These are phyloP conservation scores for Glaucidium brasilianum DNA, from an alignment of 2,113 vertebrate genomes.

Conservation along the genomic window DNA sequence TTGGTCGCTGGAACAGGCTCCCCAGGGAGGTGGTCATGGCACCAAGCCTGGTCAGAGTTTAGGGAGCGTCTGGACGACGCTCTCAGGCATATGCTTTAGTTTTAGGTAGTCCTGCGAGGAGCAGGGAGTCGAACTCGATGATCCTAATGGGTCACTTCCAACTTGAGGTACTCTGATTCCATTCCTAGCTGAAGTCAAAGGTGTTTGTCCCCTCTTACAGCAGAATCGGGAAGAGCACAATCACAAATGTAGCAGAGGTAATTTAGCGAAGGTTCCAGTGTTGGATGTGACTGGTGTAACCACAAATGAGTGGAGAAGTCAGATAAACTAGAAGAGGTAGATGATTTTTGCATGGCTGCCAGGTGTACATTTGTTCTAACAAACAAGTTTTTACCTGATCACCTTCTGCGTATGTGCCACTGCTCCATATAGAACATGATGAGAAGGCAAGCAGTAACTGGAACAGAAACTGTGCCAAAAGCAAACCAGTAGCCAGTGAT, in stretches of 20 bases:
- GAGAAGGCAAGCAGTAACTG: neutral
- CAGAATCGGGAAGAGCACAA: neutral
- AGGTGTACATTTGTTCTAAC: neutral
- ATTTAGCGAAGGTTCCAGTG: neutral
- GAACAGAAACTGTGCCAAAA: neutral
- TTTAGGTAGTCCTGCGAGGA: neutral
- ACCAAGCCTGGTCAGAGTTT: neutral
- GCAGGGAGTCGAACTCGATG: accelerated
- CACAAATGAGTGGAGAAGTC: neutral
- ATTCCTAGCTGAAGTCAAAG: neutral
- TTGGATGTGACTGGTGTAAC: neutral
- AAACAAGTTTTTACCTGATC: neutral
- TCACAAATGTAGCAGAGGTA: neutral
- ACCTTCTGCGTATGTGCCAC: neutral
- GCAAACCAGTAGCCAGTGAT: neutral
- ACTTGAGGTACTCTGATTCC: neutral
- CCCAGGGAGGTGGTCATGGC: accelerated
- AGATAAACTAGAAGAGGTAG: neutral
- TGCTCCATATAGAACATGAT: neutral
- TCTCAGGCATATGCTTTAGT: neutral
- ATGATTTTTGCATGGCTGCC: neutral
- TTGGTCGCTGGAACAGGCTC: neutral
- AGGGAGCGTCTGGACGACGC: accelerated
- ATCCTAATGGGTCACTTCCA: neutral
- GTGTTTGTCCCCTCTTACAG: neutral